Conservation (phyloP, 2,888 invertebrate species). For the Eupithecia abbreviata region DNA sequence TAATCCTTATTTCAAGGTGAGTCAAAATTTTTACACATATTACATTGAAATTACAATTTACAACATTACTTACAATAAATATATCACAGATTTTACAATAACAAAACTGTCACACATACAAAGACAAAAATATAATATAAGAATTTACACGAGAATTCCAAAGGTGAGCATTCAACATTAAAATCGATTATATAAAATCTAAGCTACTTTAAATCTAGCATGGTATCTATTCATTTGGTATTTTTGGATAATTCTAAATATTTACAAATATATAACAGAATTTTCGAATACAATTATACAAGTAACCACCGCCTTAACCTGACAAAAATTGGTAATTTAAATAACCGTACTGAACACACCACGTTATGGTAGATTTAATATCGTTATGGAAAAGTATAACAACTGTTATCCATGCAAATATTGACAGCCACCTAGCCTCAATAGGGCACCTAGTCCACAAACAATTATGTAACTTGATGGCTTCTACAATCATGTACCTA, state of each 20-base stretch:
- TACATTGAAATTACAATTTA: constrained; percentile 61
- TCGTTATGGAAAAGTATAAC: background rate
- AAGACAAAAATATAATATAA: constrained; percentile 31
- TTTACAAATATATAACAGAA: constrained; percentile 69
- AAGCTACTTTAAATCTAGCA: constrained; percentile 67
- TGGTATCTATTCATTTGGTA: constrained; percentile 48
- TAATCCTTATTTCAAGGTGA: constrained; percentile 13
- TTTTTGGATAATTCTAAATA: constrained; percentile 47
- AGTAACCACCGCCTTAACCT: constrained; percentile 36
- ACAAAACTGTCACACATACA: constrained; percentile 62
- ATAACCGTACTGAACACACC: constrained; percentile 17
- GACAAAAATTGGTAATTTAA: background rate
- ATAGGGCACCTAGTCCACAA: background rate
- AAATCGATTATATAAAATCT: constrained; percentile 65
- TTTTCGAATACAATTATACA: constrained; percentile 30
- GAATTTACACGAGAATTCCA: constrained; percentile 27
- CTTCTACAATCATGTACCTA: background rate
- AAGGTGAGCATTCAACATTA: constrained; percentile 38
- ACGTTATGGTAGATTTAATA: background rate
- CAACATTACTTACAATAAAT: constrained; percentile 81
- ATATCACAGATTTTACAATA: constrained; percentile 84
- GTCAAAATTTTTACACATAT: constrained; percentile 56
- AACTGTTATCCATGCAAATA: background rate
- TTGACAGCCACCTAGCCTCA: background rate
- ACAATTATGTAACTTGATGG: background rate